Conservation (phyloP, 2,113 vertebrate species). For the Corythaeola cristata region DNA sequence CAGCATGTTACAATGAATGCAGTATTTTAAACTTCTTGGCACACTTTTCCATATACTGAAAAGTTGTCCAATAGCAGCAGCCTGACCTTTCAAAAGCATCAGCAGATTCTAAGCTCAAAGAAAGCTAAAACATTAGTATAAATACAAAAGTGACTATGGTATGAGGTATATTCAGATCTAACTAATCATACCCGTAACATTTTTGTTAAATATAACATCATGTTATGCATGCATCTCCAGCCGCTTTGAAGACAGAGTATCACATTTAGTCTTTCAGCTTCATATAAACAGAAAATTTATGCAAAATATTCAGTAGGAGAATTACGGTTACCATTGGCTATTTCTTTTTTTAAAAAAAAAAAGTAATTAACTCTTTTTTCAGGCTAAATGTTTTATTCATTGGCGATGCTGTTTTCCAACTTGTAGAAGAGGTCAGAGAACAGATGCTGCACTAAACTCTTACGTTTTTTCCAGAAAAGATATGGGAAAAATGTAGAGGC, state of each 20-base stretch:
- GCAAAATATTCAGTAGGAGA: neutral
- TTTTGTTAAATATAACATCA: neutral
- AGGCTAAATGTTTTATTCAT: neutral
- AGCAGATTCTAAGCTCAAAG: neutral
- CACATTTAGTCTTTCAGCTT: neutral
- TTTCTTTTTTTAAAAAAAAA: neutral
- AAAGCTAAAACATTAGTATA: neutral
- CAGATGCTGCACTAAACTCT: neutral
- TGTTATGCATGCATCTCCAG: neutral
- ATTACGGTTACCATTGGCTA: neutral
- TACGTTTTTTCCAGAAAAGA: neutral
- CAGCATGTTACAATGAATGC: neutral
- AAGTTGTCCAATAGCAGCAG: neutral
- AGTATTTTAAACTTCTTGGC: neutral
- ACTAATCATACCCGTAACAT: neutral
- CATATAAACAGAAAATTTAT: neutral
- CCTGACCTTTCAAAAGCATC: neutral
- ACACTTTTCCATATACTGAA: neutral
- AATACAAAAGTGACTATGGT: neutral
- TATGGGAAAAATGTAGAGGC: neutral
- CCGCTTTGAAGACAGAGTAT: neutral
- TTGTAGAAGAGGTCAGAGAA: neutral
- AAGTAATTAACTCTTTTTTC: neutral
- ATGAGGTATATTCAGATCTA: neutral
- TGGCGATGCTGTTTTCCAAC: neutral